These are phyloP conservation scores for Muschampia plurimacula DNA, from an alignment of 2,888 invertebrate species.

Conservation along the genomic window DNA sequence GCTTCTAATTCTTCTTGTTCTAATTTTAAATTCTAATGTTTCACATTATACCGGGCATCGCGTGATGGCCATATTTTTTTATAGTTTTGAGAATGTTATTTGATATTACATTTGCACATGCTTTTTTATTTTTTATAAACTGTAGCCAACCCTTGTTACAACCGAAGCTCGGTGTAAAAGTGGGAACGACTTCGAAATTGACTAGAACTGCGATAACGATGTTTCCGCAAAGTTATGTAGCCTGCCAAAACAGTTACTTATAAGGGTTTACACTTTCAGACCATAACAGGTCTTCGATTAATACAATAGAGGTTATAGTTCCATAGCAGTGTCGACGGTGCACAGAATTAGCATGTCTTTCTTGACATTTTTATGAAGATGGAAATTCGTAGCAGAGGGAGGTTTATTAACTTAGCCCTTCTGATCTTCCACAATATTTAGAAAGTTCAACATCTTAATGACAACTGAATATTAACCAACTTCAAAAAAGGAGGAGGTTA, in stretches of 20 bases:
- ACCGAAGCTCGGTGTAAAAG: slow-evolving; percentile 21
- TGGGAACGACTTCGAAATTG: slow-evolving; percentile 32
- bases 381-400: slow-evolving; percentile 12
- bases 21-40: no score
- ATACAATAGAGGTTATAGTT: background rate
- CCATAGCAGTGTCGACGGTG: background rate
- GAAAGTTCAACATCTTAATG: no score
- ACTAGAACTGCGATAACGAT: slow-evolving; percentile 35
- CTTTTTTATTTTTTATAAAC: background rate
- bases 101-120: no score
- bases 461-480: no score
- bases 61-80: no score
- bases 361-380: slow-evolving; percentile 31
- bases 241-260: slow-evolving; percentile 26
- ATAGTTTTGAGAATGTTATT: background rate
- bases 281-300: slow-evolving; percentile 16
- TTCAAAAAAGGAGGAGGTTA: no score
- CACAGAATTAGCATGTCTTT: slow-evolving; percentile 29
- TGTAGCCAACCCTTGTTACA: slow-evolving; percentile 12
- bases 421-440: background rate
- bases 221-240: slow-evolving; percentile 31
- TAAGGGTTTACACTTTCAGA: background rate
- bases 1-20: no score
- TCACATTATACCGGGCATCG: no score
- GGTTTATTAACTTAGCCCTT: background rate